Base-by-base conservation (phyloP, 2,797 vertebrate species). In the Sitta carolinensis region DNA sequence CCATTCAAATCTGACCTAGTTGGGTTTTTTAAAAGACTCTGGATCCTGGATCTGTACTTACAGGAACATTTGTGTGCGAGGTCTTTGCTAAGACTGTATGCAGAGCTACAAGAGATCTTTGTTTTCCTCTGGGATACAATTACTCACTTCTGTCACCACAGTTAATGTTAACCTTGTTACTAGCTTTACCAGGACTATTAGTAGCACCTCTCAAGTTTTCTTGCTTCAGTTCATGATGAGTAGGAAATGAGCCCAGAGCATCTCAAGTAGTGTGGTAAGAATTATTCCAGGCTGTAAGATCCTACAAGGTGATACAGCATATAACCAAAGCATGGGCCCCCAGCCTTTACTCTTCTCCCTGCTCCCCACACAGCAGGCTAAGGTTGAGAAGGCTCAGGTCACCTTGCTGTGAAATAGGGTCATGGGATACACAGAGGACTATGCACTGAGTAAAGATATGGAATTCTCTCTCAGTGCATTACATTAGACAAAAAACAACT, bases 401-500 rank as follows among this genome's bases (percentile, higher is more conserved):
- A 86, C 25, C 19, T 68, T 72, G 20, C 15, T 87, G 54, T 36
- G 22, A 78, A 55, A 83, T n/a, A 1, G 9, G 32, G 12, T 45
- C 32, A 17, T 3, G 3, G 17, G 69, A 4, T 40, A 18, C 4
- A 16, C 59, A 75, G n/a, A 59, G 5, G 36, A 55, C 27, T 64
- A 61, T 29, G 18, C 14, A 32, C 9, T 45, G 12, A 0, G 0
- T 59, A 66, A 61, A 62, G 11, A 9, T 63, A 43, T 7, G 11
- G 61, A 45, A 17, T 50, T 74, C 16, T 86, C 23, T 73, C 21
- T 32, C 42, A 42, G 23, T 72, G 19, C 26, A 43, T n/a, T 61
- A 48, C 30, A 7, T 38, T 59, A 52, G n/a, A 74, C 16, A 74
- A 57, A 91, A 69, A n/a, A 3, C 0, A 3, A 0, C 15, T 62